phyloP scores from a whole-genome alignment of 2,113 vertebrate genomes.

The Podarcis muralis region DNA sequence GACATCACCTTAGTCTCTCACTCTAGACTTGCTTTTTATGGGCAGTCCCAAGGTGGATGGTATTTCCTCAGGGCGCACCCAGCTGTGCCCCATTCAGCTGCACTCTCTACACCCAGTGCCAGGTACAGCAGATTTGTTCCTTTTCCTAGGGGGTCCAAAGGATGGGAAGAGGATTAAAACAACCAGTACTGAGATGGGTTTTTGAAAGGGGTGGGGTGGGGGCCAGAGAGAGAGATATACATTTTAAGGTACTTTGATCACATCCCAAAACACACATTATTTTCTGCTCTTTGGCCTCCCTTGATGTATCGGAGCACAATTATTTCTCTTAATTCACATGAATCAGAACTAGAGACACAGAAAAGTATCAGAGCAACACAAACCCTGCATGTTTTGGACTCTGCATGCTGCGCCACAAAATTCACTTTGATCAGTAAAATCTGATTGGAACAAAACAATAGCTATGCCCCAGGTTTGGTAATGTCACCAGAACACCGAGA shows the following conservation, averaged over 20 bases:
- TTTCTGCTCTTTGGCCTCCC: neutral
- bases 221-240: neutral
- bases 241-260: neutral
- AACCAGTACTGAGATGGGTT: neutral
- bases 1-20: too few species aligned
- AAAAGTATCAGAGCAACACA: neutral
- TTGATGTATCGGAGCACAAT: slow-evolving; percentile 2
- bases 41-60: too few species aligned
- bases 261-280: neutral
- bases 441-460: neutral
- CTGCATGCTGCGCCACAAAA: neutral
- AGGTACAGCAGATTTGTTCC: too few species aligned
- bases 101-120: too few species aligned
- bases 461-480: neutral
- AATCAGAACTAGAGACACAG: neutral
- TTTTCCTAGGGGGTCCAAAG: too few species aligned
- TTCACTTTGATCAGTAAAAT: neutral
- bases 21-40: too few species aligned
- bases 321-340: slow-evolving; percentile 11
- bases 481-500: neutral
- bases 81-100: too few species aligned
- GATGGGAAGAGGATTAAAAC: neutral
- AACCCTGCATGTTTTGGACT: neutral
- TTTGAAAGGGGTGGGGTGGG: neutral
- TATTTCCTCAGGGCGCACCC: too few species aligned